Evolutionary conservation across 2,113 vertebrate species (phyloP).

Genomic region (Mugil cephalus): DNA sequence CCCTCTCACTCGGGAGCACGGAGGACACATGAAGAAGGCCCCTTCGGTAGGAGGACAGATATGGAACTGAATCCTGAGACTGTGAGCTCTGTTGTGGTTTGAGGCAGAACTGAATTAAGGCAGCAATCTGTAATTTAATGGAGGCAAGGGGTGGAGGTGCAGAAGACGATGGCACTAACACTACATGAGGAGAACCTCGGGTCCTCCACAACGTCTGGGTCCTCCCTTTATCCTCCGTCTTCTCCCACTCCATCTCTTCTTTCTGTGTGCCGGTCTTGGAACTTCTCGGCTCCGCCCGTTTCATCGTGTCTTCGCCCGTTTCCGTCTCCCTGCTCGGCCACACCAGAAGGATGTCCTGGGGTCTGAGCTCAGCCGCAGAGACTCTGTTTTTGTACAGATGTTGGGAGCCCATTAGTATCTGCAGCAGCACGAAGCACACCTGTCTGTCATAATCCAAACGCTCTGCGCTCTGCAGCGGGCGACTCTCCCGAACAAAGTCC

Average conservation of each 20-base stretch:
- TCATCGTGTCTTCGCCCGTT: neutral
- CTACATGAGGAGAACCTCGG: constrained; percentile 75
- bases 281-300: neutral
- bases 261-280: neutral
- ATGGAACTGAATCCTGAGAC: constrained; percentile 19
- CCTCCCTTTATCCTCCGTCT: neutral
- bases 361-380: constrained; percentile 69
- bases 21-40: constrained; percentile 75
- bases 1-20: constrained; percentile 69
- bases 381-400: constrained; percentile 62
- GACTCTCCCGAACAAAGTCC: constrained; percentile 75
- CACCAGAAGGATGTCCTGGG: constrained; percentile 80
- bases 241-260: neutral
- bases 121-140: constrained; percentile 76
- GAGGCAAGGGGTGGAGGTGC: constrained; percentile 38
- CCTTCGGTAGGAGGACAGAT: constrained; percentile 63
- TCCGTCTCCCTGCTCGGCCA: constrained; percentile 32
- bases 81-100: constrained; percentile 46
- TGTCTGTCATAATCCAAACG: constrained; percentile 76
- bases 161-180: constrained; percentile 73
- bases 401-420: constrained; percentile 83
- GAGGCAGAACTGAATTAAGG: constrained; percentile 81
- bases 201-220: constrained; percentile 65
- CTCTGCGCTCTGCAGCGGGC: constrained; percentile 47
- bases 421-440: constrained; percentile 84